Conservation (phyloP, 2,113 vertebrate genomes). For the Chrysemys picta region DNA sequence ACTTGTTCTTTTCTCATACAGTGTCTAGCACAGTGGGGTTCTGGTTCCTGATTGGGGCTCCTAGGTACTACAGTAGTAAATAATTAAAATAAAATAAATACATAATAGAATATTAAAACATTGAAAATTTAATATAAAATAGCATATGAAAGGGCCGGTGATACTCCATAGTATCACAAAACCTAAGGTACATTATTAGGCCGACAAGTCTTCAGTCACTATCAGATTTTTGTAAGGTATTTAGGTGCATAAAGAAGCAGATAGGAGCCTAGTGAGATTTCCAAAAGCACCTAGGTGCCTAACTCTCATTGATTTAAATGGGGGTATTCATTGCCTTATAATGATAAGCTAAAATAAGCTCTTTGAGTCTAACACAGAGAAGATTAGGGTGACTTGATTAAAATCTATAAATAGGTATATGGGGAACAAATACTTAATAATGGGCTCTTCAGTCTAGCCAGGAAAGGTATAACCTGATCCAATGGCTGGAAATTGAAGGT, state of each 20-base stretch:
- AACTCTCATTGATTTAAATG: background rate
- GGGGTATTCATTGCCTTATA: background rate
- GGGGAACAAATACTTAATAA: background rate
- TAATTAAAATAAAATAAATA: background rate
- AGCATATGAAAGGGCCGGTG: background rate
- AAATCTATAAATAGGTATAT: background rate
- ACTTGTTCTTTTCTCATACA: background rate
- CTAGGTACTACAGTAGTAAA: background rate
- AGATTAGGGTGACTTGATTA: background rate
- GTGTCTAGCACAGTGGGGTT: background rate
- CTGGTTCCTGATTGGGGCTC: accelerated
- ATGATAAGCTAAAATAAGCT: background rate
- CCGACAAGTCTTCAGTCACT: background rate
- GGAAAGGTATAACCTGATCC: background rate
- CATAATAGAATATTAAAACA: background rate
- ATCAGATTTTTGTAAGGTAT: background rate
- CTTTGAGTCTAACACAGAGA: background rate
- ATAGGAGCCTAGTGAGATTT: background rate
- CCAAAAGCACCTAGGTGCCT: background rate
- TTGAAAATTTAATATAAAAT: background rate
- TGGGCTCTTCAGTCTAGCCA: background rate
- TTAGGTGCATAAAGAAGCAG: background rate
- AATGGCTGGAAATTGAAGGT: background rate
- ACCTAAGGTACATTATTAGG: background rate
- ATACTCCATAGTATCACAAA: background rate